Evolutionary conservation across 2,113 vertebrate genomes (phyloP).

Genomic region (Anser cygnoides): DNA sequence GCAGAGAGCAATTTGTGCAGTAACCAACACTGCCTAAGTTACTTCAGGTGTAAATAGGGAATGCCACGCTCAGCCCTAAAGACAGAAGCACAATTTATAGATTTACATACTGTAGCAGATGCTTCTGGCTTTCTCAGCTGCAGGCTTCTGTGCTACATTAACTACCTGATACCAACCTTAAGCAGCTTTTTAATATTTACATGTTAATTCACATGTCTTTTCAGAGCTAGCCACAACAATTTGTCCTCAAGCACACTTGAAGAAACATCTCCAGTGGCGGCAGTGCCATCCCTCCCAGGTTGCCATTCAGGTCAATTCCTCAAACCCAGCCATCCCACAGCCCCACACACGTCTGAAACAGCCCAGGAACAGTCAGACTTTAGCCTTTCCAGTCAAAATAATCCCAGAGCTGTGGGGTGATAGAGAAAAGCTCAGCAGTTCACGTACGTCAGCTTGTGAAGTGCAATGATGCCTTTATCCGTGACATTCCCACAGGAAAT

Average conservation of each 20-base stretch:
- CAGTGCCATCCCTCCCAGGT: background rate
- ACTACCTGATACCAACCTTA: background rate
- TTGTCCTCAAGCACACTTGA: background rate
- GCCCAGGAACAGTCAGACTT: background rate
- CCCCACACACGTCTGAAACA: accelerated
- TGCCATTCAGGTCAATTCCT: background rate
- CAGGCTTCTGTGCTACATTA: background rate
- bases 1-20: background rate
- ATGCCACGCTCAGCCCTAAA: background rate
- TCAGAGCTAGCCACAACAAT: background rate
- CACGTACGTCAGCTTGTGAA: constrained; percentile 85
- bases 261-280: background rate
- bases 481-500: constrained; percentile 94
- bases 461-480: constrained; percentile 85
- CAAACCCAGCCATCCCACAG: background rate
- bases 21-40: accelerated
- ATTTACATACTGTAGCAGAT: accelerated
- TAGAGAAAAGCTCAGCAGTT: background rate
- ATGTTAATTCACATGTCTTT: background rate
- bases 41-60: background rate
- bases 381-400: background rate
- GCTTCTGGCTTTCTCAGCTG: background rate
- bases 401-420: accelerated
- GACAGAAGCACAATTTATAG: background rate
- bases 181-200: background rate